These are phyloP conservation scores for Enteromius unitaeniatus DNA, from an alignment of 2,797 vertebrate species.

Conservation along the genomic window DNA sequence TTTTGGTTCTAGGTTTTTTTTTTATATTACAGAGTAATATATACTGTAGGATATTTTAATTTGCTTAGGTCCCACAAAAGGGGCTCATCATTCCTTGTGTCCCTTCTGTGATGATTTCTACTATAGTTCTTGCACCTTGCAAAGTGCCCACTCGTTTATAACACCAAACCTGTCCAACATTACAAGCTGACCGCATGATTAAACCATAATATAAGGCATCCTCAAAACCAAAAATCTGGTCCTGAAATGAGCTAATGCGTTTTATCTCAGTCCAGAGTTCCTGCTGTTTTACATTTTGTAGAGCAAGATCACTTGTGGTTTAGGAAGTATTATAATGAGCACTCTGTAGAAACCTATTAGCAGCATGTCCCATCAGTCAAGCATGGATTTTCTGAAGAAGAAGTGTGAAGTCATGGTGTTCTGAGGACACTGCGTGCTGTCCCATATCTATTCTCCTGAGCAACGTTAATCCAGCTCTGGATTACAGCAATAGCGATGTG, in stretches of 20 bases:
- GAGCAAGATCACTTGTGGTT: conserved; percentile 56
- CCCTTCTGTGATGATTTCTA: not conserved
- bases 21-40: no score
- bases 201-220: not conserved
- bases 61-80: not conserved
- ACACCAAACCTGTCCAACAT: not conserved
- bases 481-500: conserved; percentile 50
- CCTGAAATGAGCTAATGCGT: conserved; percentile 36
- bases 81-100: not conserved
- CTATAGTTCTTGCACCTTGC: not conserved
- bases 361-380: conserved; percentile 39
- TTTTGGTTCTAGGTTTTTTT: no score
- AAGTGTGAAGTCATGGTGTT: conserved; percentile 61
- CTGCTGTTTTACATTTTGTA: conserved; percentile 35
- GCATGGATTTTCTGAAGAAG: conserved; percentile 49
- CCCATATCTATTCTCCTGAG: conserved; percentile 43
- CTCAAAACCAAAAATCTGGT: conserved; percentile 18
- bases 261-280: conserved; percentile 42
- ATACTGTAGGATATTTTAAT: not conserved
- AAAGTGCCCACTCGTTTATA: not conserved
- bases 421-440: conserved; percentile 58
- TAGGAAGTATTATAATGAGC: conserved; percentile 65
- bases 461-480: conserved; percentile 36
- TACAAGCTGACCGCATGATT: conserved; percentile 12
- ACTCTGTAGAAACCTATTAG: conserved; percentile 75